phyloP scores from a whole-genome alignment of 2,797 vertebrate genomes.

The Oreonectes daqikongensis region DNA sequence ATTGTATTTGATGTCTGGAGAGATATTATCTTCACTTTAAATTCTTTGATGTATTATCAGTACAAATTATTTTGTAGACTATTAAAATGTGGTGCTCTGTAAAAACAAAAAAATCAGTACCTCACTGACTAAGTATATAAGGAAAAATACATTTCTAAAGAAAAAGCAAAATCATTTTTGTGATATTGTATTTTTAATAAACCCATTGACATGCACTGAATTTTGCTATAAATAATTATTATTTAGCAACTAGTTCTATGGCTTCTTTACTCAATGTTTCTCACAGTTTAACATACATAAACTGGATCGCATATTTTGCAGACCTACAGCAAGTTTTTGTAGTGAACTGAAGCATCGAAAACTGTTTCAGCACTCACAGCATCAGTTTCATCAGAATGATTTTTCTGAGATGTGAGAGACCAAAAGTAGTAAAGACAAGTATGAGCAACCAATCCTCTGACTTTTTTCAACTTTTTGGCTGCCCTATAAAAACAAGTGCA shows the following conservation, averaged over 20 bases:
- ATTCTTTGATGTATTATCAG: not conserved
- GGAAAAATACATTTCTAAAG: not conserved
- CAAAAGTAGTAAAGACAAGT: not conserved
- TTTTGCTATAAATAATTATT: no score
- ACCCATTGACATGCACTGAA: no score
- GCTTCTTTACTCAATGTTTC: no score
- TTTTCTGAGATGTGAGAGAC: not conserved
- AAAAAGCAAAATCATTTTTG: no score
- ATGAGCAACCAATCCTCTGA: not conserved
- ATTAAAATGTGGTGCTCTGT: no score
- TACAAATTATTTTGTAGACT: not conserved
- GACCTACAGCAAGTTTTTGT: not conserved
- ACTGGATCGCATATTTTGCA: not conserved
- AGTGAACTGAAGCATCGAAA: not conserved
- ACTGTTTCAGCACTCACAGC: not conserved
- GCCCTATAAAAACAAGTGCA: slow-evolving; percentile 18
- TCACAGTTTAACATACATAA: not conserved
- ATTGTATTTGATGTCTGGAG: slow-evolving; percentile 55
- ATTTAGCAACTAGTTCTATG: no score
- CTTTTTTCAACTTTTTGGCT: not conserved
- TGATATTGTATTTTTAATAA: no score
- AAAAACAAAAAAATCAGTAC: not conserved
- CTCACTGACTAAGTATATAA: not conserved
- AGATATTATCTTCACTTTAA: not conserved
- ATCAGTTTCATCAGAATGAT: not conserved